Evolutionary conservation across 2,888 invertebrate species (phyloP).

Genomic region (Arrhopalites spinosus): DNA sequence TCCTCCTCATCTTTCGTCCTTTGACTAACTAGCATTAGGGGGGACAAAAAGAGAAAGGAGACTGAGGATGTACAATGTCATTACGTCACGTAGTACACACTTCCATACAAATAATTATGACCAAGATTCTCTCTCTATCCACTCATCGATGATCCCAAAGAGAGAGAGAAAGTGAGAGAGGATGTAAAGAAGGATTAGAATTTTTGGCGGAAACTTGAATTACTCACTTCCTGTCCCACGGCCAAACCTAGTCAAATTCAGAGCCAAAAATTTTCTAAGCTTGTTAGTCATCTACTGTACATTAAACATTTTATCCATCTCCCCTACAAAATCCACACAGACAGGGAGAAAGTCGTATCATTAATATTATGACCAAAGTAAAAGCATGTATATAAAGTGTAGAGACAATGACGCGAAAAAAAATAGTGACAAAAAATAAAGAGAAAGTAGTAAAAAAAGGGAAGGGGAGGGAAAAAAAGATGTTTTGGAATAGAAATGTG

Average conservation of each 20-base stretch:
- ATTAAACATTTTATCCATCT: neutral
- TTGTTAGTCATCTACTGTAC: neutral
- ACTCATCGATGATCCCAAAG: neutral
- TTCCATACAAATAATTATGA: conserved; percentile 14
- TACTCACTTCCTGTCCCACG: too few species aligned
- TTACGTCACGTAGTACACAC: conserved; percentile 3
- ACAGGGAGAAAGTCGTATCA: too few species aligned
- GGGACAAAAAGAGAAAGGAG: neutral
- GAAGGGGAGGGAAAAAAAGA: too few species aligned
- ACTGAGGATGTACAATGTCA: neutral
- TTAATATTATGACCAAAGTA: too few species aligned
- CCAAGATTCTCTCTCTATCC: neutral
- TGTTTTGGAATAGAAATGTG: neutral
- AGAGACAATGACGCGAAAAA: neutral
- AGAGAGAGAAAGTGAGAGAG: neutral
- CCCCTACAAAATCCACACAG: neutral
- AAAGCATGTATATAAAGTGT: too few species aligned
- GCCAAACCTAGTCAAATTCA: too few species aligned
- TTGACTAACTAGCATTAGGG: neutral
- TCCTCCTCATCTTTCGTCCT: neutral
- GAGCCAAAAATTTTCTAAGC: too few species aligned
- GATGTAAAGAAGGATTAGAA: neutral
- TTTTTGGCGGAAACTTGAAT: neutral
- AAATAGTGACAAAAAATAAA: too few species aligned
- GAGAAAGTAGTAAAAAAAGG: too few species aligned